Conservation (phyloP, 2,888 invertebrate genomes). For the Zonitis immaculata region DNA sequence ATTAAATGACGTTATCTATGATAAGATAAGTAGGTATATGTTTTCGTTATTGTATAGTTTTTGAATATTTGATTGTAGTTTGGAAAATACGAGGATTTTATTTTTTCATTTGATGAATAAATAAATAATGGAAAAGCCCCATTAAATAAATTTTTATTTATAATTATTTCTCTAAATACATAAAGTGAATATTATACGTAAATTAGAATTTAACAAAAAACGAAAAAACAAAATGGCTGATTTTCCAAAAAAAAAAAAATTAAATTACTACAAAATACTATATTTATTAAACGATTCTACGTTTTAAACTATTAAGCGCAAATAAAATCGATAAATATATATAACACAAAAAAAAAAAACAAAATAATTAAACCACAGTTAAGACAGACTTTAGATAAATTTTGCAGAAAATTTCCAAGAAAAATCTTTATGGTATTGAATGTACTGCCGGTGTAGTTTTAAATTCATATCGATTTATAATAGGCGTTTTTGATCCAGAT, state of each 20-base stretch:
- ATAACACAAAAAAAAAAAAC: slow-evolving; percentile 9
- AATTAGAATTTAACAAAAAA: not conserved
- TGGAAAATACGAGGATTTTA: not conserved
- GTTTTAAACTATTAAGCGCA: slow-evolving; percentile 8
- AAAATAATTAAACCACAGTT: slow-evolving; percentile 11
- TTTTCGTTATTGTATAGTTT: not conserved
- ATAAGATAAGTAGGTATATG: not conserved
- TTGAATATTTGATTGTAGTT: not conserved
- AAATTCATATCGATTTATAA: slow-evolving; percentile 55
- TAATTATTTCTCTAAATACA: not conserved
- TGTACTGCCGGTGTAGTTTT: slow-evolving; percentile 34
- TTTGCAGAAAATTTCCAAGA: too few relatives aligned
- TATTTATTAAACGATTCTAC: too few relatives aligned
- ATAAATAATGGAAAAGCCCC: not conserved
- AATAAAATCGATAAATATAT: slow-evolving; percentile 11
- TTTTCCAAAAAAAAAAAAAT: not conserved
- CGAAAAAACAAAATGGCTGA: not conserved
- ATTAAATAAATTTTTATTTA: slow-evolving; percentile 5
- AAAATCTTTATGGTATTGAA: slow-evolving; percentile 9
- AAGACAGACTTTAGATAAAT: slow-evolving; percentile 7
- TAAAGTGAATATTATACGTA: not conserved
- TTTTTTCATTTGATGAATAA: too few relatives aligned
- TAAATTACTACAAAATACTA: slow-evolving; percentile 1
- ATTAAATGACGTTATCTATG: not conserved
- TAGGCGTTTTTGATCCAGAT: slow-evolving; percentile 63